Evolutionary conservation across 2,797 vertebrate species (phyloP), one percentile per base, ranked within the genome.

Genomic region (Gila robusta): DNA sequence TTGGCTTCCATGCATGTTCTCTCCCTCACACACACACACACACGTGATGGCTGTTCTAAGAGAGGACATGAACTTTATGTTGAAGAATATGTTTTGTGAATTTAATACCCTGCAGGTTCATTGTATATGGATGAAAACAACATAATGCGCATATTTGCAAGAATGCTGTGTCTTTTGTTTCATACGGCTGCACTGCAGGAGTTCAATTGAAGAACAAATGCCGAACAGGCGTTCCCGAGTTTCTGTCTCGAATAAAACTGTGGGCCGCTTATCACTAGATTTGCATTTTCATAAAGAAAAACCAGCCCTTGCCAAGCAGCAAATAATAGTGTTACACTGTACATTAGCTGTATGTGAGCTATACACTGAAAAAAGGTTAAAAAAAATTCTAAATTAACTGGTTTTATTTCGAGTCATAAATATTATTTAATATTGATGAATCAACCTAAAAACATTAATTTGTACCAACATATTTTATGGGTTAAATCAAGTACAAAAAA

Each of bases 131-230:
- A 56, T 70, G 49, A 71, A 47, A 23, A 44, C 17, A 71, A 21
- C 72, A 76, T 76, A 37, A 74, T 74, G 41, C 2, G 14, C 21
- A 59, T n/a, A 69, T 80, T 56, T 78, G 74, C 12, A 21, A 79
- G 28, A 71, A 84, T 44, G 64, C 74, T 79, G 64, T 52, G 52
- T 41, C 9, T 56, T 28, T 70, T 71, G 39, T 79, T 71, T 70
- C 41, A 19, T 3, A 23, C 2, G 12, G 64, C 35, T 32, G 21
- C 32, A 62, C 83, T 47, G 35, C 64, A 79, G 37, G 66, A 19
- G 26, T 71, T 85, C 8, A 59, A 71, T 23, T 72, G 39, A 71
- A 32, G 64, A 79, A 79, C 41, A 71, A 59, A 70, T 12, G 37
- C n/a, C 21, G 49, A 79, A 54, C 73, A 70, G 39, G 66, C 44